Evolutionary conservation across 2,113 vertebrate species (phyloP), one percentile per base, ranked within the genome.

Genomic region (Callipepla californica): DNA sequence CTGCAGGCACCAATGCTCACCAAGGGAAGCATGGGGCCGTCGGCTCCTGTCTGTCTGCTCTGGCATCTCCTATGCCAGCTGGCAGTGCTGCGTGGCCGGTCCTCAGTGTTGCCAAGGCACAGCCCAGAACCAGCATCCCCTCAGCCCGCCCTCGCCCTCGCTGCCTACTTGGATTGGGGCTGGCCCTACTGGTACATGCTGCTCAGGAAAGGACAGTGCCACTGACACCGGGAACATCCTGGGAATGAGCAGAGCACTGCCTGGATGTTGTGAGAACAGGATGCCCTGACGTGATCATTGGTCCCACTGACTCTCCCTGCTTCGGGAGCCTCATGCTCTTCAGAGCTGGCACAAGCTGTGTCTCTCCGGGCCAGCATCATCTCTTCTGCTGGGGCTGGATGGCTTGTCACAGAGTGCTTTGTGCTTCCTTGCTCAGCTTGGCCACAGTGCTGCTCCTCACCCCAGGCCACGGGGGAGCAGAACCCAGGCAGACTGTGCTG

Each of bases 21-120:
- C 21, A 38, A 89, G 67, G 75, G 79, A 96, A 85, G 51, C 38
- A 3, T 82, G 75, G 79, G 63, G 63, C 87, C 0, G 5, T 58
- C 2, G 72, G 81, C 94, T 94, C 85, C 92, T 89, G 85, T 67
- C 81, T 87, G 84, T 95, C 91, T 95, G 89, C 91, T 79, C 85
- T 87, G 68, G 87, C 87, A 85, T 80, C 63, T 82, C 48, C 83
- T 1, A 0, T 95, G 94, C 74, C 92, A 94, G 86, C 92, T 96
- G 94, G 95, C 94, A 95, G 55, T 42, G 42, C 55, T 74, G 30
- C 3, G 4, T 85, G 68, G 80, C 83, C 45, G 77, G 80, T 45
- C 65, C 2, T 3, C 55, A 83, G 65, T 83, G 25, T 85, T 93
- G 89, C 83, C 76, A 90, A 93, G 59, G 73, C 42, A 2, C 62